A percentile compares a stretch with the other conserved stretches of the same genome.
phyloP scores from a whole-genome alignment of 1,140 invertebrate species.

The silkworm (Bombyx mori) region DNA sequence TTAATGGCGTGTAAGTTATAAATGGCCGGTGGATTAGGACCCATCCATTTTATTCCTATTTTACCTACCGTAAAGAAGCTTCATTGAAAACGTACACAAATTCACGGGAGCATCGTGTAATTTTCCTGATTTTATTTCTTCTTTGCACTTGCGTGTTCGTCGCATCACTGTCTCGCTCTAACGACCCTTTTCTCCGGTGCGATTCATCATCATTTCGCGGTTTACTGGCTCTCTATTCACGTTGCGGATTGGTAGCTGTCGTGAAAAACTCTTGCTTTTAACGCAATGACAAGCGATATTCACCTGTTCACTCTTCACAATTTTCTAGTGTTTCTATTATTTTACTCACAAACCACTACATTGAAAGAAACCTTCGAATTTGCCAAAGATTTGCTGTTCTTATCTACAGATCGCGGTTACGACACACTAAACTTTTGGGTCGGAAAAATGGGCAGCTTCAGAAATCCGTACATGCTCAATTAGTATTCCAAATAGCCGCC shows the following conservation, averaged over 20 bases:
- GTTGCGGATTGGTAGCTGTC: slow-evolving; percentile 19
- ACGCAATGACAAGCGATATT: slow-evolving; percentile 5
- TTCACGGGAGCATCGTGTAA: slow-evolving; percentile 61
- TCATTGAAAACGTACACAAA: slow-evolving; percentile 69
- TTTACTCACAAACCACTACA: background rate
- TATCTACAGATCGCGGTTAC: background rate
- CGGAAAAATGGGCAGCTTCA: slow-evolving; percentile 7
- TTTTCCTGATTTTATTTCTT: slow-evolving; percentile 42
- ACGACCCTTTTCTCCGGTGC: slow-evolving; percentile 46
- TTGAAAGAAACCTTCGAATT: too few species aligned
- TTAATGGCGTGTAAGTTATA: slow-evolving; percentile 70
- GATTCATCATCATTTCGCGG: slow-evolving; percentile 68
- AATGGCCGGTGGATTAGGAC: slow-evolving; percentile 63
- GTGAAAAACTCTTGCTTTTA: slow-evolving; percentile 25
- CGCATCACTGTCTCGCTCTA: slow-evolving; percentile 35
- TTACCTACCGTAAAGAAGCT: slow-evolving; percentile 67
- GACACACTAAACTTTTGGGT: slow-evolving; percentile 3
- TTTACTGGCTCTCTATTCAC: slow-evolving; percentile 60
- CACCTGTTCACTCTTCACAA: slow-evolving; percentile 1
- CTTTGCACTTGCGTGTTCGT: slow-evolving; percentile 21
- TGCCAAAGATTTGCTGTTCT: too few species aligned
- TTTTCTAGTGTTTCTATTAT: background rate
- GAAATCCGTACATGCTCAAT: slow-evolving; percentile 55
- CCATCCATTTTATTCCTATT: slow-evolving; percentile 67
- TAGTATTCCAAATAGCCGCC: slow-evolving; percentile 69